Conservation (phyloP, 2,797 vertebrate species). For the Rhadinocentrus ornatus region DNA sequence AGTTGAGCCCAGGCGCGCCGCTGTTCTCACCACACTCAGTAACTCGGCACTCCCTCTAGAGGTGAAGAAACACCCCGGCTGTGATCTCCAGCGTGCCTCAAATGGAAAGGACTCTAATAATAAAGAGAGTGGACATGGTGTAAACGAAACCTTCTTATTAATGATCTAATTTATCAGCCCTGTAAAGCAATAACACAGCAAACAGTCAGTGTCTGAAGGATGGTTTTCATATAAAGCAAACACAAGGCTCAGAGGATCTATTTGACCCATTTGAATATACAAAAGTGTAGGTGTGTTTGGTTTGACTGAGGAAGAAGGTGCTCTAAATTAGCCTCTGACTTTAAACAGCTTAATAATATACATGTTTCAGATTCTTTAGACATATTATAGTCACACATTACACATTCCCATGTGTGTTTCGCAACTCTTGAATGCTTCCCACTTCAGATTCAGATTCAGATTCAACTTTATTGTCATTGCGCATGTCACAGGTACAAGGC, state of each 20-base stretch:
- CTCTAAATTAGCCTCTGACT: too few relatives aligned
- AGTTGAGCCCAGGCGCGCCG: conserved; percentile 52
- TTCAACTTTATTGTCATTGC: too few relatives aligned
- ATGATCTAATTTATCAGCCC: neutral
- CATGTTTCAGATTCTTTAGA: too few relatives aligned
- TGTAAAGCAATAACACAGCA: neutral
- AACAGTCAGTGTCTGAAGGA: neutral
- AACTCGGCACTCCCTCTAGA: conserved; percentile 68
- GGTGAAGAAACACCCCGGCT: conserved; percentile 46
- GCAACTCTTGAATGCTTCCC: too few relatives aligned
- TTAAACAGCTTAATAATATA: too few relatives aligned
- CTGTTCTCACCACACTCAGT: conserved; percentile 45
- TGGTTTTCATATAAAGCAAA: neutral
- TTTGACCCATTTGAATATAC: too few relatives aligned
- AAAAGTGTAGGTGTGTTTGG: too few relatives aligned
- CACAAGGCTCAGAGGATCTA: neutral
- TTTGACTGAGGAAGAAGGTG: too few relatives aligned
- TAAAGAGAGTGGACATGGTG: neutral
- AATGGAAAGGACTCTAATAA: neutral
- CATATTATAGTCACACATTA: too few relatives aligned
- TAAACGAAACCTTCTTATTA: neutral
- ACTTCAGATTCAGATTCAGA: too few relatives aligned
- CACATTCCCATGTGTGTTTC: too few relatives aligned
- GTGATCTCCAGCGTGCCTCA: conserved; percentile 5
- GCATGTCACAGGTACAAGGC: too few relatives aligned